Conservation (phyloP, 2,797 vertebrate genomes). For the Acrocephalus scirpaceus region DNA sequence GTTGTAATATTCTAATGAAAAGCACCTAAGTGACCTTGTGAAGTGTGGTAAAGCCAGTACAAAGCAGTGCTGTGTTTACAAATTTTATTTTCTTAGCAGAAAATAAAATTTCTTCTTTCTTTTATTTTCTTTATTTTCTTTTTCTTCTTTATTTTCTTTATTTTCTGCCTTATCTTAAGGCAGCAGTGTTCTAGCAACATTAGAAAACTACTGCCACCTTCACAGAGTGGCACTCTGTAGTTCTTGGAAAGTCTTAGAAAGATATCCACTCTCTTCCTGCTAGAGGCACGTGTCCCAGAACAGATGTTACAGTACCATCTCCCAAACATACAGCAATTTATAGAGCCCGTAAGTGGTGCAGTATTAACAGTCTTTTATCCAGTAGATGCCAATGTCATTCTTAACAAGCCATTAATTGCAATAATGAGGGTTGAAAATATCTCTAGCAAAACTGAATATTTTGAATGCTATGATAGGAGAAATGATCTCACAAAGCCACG, state of each 20-base stretch:
- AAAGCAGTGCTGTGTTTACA: not conserved
- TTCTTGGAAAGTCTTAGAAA: not conserved
- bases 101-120: too few relatives aligned
- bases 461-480: not conserved
- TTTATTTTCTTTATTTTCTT: too few relatives aligned
- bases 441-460: not conserved
- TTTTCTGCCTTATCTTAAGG: not conserved
- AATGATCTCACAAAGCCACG: not conserved
- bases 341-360: not conserved
- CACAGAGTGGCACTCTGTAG: not conserved
- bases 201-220: not conserved
- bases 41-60: not conserved
- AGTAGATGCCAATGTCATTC: not conserved
- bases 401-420: constrained; percentile 12
- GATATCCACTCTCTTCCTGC: not conserved
- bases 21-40: not conserved
- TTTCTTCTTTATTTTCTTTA: too few relatives aligned
- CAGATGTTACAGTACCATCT: not conserved
- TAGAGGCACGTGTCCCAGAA: not conserved
- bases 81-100: not conserved
- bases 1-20: not conserved
- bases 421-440: constrained; percentile 15
- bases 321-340: not conserved
- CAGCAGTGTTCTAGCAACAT: not conserved
- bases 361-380: not conserved